Evolutionary conservation across 2,797 vertebrate species (phyloP).

Genomic region (Myotis daubentonii): DNA sequence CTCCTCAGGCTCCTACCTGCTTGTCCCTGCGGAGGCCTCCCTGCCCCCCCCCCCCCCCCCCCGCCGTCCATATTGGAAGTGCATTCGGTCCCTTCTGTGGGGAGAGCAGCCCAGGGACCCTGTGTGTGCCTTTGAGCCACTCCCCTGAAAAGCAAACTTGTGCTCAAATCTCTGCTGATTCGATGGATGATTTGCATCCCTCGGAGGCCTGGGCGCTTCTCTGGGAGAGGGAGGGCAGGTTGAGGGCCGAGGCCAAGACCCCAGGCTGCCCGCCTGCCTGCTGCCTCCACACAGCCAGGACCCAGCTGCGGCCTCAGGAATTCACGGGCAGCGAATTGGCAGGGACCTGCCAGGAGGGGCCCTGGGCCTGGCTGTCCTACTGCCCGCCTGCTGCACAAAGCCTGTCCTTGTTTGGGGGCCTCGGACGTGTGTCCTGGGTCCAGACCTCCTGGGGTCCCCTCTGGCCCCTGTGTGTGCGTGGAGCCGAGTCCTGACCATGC

Average conservation of each 20-base stretch:
- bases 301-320: slow-evolving; percentile 75
- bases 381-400: slow-evolving; percentile 63
- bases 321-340: background rate
- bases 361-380: slow-evolving; percentile 62
- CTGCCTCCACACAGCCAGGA: slow-evolving; percentile 62
- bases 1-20: background rate
- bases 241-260: slow-evolving; percentile 8
- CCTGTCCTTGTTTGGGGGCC: slow-evolving; percentile 69
- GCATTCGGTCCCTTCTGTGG: background rate
- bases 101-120: background rate
- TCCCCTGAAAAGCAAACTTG: background rate
- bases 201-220: slow-evolving; percentile 38
- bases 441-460: slow-evolving; percentile 61
- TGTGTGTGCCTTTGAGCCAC: background rate
- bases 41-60: too few relatives aligned
- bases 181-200: slow-evolving; percentile 4
- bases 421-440: slow-evolving; percentile 47
- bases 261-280: slow-evolving; percentile 29
- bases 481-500: slow-evolving; percentile 49
- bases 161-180: slow-evolving; percentile 47
- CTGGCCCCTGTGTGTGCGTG: background rate
- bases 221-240: background rate
- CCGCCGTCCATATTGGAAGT: too few relatives aligned
- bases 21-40: background rate
- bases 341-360: slow-evolving; percentile 35